phyloP scores from a whole-genome alignment of 2,113 vertebrate genomes.

The Ochotona princeps region DNA sequence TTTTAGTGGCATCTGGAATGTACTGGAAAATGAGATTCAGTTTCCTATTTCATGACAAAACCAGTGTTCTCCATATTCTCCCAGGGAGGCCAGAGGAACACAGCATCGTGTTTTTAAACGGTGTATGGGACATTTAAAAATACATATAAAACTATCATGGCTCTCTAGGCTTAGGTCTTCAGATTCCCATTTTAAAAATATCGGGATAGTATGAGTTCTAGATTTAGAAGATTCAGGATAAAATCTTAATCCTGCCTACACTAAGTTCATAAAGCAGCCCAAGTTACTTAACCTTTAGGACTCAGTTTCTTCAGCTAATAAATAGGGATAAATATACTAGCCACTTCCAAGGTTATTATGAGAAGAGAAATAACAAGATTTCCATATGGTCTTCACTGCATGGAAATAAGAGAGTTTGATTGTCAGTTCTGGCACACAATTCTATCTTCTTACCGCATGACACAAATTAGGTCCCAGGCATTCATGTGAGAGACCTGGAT shows the following conservation, averaged over 20 bases:
- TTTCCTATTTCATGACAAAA: neutral
- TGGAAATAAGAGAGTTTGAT: no score
- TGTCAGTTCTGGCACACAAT: no score
- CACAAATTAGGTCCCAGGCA: no score
- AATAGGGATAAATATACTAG: neutral
- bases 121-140: neutral
- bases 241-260: neutral
- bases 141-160: neutral
- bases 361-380: neutral
- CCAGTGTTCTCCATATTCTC: neutral
- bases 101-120: neutral
- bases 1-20: neutral
- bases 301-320: neutral
- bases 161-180: neutral
- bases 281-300: neutral
- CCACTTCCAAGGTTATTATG: neutral
- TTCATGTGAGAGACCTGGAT: no score
- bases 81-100: neutral
- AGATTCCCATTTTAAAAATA: neutral
- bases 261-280: neutral
- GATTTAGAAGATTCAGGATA: neutral
- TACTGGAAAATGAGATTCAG: neutral
- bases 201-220: neutral
- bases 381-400: neutral
- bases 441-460: no score